phyloP scores from a whole-genome alignment of 2,797 vertebrate genomes.

The Pseudomugil tenellus region DNA sequence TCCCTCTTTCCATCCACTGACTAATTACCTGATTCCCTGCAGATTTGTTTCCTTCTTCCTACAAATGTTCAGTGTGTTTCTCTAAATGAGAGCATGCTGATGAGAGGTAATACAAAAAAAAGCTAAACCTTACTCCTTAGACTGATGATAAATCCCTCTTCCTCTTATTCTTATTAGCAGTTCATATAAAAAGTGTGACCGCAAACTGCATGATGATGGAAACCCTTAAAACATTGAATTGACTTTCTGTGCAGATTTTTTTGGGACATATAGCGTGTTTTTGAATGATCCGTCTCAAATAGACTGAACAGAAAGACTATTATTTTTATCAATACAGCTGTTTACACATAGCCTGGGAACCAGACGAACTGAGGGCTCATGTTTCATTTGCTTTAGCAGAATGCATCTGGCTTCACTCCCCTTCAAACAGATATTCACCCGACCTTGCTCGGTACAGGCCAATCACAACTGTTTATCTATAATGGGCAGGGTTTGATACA shows the following conservation, averaged over 20 bases:
- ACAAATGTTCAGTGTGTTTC: constrained; percentile 71
- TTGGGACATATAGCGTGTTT: background rate
- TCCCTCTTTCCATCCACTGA: constrained; percentile 57
- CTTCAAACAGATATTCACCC: background rate
- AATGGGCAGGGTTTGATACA: background rate
- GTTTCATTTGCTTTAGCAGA: constrained; percentile 20
- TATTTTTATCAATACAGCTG: constrained; percentile 10
- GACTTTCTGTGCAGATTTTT: background rate
- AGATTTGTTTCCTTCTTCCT: constrained; percentile 73
- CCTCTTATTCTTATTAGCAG: background rate
- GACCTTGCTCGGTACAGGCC: background rate
- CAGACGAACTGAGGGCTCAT: background rate
- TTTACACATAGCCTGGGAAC: constrained; percentile 11
- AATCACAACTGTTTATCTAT: background rate
- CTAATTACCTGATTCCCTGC: constrained; percentile 77
- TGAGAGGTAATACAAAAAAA: constrained; percentile 51
- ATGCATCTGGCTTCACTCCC: background rate
- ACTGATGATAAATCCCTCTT: background rate
- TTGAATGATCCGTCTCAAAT: background rate
- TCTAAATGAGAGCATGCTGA: constrained; percentile 70
- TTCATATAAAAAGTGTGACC: background rate
- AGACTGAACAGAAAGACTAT: constrained; percentile 1
- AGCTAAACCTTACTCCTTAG: constrained; percentile 48
- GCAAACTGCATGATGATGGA: too few relatives aligned
- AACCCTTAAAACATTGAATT: too few relatives aligned